Base-by-base conservation (phyloP, 1,140 invertebrate species). In the Vanessa tameamea region DNA sequence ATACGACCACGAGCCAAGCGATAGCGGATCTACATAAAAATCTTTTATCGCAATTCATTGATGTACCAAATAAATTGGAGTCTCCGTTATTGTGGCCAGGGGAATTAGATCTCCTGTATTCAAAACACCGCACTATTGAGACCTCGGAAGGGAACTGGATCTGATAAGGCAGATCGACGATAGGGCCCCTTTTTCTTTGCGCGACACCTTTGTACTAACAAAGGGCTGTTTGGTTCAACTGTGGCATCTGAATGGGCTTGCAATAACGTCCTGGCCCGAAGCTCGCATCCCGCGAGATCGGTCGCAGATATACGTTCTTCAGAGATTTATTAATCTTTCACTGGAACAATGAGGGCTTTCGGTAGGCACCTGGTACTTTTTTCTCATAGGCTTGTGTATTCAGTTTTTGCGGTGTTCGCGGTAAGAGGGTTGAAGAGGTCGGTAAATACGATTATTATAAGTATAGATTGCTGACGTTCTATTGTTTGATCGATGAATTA, bases 281-380 rank as follows among this genome's bases (percentile, higher is more conserved):
- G 87, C 85, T 85, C 80, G 82, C 83, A 87, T 87, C 87, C 88
- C 90, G 87, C 89, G 82, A 92, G 90, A 92, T 92, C 89, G 87
- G 82, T 80, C 82, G 81, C 84, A 89, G 90, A 92, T 92, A 92
- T 88, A 87, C 85, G 79, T 82, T 83, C 83, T 87, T 83, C 83
- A 87, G 87, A 91, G 90, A 92, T 92, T 92, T 92, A 92, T 92
- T 92, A 92, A 92, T 92, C 90, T 90, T 81, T 84, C 86, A 81
- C 80, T 89, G 89, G 90, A 92, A 92, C 90, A 92, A 92, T 92
- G 85, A 87, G 75, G 74, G 82, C 82, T 83, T 87, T 87, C 77
- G 80, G 86, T 83, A 87, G 87, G 83, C 89, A 91, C 89, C 91
- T 91, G 89, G 91, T 80, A 68, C 68, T 91, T 92, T 92, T 92